These are phyloP conservation scores for Sorex araneus DNA, from an alignment of 2,113 vertebrate species.

Conservation along the genomic window DNA sequence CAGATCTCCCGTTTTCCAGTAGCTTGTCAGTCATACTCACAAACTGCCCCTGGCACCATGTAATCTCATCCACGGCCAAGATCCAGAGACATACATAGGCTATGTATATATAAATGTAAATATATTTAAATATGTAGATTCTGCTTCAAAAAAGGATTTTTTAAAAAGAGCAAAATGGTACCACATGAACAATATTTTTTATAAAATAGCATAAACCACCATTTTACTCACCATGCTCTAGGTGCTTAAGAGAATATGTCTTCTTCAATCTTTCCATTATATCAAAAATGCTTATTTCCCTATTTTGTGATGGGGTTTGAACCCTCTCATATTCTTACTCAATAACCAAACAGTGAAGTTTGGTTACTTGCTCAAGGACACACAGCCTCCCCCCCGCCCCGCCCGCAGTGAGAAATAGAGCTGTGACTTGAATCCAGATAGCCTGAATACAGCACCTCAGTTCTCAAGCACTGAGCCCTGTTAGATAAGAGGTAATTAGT, in stretches of 20 bases:
- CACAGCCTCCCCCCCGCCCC: not conserved
- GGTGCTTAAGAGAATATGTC: not conserved
- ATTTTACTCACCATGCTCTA: not conserved
- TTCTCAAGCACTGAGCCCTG: not conserved
- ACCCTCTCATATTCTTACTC: no score
- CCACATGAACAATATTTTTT: not conserved
- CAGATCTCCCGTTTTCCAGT: no score
- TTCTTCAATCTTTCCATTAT: not conserved
- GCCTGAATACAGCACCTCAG: not conserved
- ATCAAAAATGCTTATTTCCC: not conserved
- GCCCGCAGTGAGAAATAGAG: not conserved
- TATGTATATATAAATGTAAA: not conserved
- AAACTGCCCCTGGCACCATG: no score
- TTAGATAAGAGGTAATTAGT: not conserved
- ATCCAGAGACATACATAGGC: no score
- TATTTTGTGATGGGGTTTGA: not conserved
- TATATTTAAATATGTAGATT: not conserved
- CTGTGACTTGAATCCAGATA: not conserved
- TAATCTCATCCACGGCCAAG: no score
- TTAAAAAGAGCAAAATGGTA: not conserved
- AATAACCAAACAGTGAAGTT: not conserved
- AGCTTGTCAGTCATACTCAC: no score
- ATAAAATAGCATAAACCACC: not conserved
- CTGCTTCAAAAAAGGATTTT: not conserved
- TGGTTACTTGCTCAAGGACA: not conserved